These are phyloP conservation scores for Malurus melanocephalus DNA, from an alignment of 2,113 vertebrate species.

Conservation along the genomic window DNA sequence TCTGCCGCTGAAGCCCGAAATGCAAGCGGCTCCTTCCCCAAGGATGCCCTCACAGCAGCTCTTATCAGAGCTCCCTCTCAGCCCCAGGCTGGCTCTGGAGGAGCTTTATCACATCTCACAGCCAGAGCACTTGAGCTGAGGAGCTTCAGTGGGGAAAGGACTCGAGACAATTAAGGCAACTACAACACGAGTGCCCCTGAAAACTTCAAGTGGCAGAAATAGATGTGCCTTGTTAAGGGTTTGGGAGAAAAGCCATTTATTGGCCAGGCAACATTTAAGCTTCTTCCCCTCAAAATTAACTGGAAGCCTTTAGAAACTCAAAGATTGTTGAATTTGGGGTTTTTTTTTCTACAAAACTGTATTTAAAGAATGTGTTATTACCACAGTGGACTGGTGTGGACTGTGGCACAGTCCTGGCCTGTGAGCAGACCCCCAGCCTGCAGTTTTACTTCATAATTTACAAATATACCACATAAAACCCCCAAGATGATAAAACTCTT, in stretches of 20 bases:
- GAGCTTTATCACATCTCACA: conserved; percentile 19
- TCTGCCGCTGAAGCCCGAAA: background rate
- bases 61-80: background rate
- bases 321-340: background rate
- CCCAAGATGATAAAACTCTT: background rate
- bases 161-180: background rate
- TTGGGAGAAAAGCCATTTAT: background rate
- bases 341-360: accelerated
- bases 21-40: background rate
- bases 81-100: background rate
- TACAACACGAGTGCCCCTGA: background rate
- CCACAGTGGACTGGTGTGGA: background rate
- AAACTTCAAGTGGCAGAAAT: conserved; percentile 1
- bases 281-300: background rate
- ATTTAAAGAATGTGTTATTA: background rate
- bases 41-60: background rate
- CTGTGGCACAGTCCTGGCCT: background rate
- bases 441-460: background rate
- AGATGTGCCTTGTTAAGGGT: background rate
- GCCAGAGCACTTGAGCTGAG: conserved; percentile 36
- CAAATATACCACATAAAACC: background rate
- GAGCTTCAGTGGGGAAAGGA: conserved; percentile 25
- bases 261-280: background rate
- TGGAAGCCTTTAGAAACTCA: background rate
- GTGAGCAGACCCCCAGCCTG: background rate